Conservation (phyloP, 2,113 vertebrate genomes). For the Odontesthes bonariensis region DNA sequence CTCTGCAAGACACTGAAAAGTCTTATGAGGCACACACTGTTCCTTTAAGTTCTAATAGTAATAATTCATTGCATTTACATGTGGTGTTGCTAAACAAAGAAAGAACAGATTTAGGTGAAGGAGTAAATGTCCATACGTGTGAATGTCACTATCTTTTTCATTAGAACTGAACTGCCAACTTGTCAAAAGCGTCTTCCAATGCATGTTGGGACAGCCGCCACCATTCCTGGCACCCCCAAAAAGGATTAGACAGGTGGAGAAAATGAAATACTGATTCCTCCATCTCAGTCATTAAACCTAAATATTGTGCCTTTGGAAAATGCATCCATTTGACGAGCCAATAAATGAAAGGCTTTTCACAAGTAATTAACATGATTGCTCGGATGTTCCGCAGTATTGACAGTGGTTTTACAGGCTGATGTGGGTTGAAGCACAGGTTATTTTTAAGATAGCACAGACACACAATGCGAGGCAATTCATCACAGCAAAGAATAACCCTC, state of each 20-base stretch:
- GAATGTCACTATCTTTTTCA: constrained; percentile 9
- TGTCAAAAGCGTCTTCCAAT: constrained; percentile 38
- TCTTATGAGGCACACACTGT: neutral
- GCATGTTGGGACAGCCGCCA: constrained; percentile 36
- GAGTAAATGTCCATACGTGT: neutral
- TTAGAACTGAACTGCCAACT: constrained; percentile 43
- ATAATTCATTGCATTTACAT: neutral
- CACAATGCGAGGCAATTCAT: constrained; percentile 70
- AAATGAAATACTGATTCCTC: constrained; percentile 43
- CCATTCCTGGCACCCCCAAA: constrained; percentile 23
- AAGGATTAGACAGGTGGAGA: constrained; percentile 56
- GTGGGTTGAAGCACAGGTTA: constrained; percentile 71
- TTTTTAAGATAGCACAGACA: constrained; percentile 69
- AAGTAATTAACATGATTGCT: constrained; percentile 66
- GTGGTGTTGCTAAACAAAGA: neutral
- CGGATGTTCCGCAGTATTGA: constrained; percentile 46
- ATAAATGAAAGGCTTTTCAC: constrained; percentile 67
- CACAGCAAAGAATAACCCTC: constrained; percentile 59
- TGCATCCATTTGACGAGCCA: constrained; percentile 45
- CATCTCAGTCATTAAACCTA: constrained; percentile 54
- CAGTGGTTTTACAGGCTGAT: constrained; percentile 57
- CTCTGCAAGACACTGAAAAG: neutral
- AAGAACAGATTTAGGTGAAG: neutral
- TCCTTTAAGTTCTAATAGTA: neutral
- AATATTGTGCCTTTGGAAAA: constrained; percentile 53